Base-by-base conservation (phyloP, 2,113 vertebrate species). In the Connochaetes taurinus region DNA sequence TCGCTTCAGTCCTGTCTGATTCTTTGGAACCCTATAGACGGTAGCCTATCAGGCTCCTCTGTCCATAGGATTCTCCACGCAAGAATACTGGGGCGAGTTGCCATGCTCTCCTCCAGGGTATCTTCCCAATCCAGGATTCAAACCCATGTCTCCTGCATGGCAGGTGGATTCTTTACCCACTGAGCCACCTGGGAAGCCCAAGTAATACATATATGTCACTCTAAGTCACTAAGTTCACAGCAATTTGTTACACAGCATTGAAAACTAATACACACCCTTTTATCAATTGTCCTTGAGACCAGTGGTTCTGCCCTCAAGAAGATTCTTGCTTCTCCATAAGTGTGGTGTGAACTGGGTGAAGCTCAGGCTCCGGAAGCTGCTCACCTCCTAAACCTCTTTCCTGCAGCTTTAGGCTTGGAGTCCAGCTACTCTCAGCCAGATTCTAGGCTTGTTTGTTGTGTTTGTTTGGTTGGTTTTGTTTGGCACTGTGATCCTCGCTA, bases 341-440 rank as follows among this genome's bases (percentile, higher is more conserved):
- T 96, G 36, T 64, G 23, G n/a, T 43, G 16, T 4, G 12, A 33
- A 12, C 3, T 40, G 23, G 17, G 29, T 84, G 12, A 74, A 19
- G 2, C 53, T 40, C 7, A 10, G 43, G 6, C 1, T 25, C 33
- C 6, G 15, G n/a, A 6, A 60, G n/a, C n/a, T 25, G 1, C 43
- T 83, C 29, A 25, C 8, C 21, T 36, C 83, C 16, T 6, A 33
- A 21, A 14, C 31, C 57, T 36, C 33, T 17, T 36, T 78, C 14
- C 78, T 31, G 8, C 6, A 16, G n/a, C 64, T 76, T 10, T 33
- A 45, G 7, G 8, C 43, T n/a, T 19, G 62, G 16, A 52, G 23
- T 16, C 27, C 19, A 40, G 47, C 9, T 31, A 31, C 76, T 27
- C 23, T 45, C 21, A 31, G 50, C 21, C 52, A 55, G 8, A 31